phyloP scores from a whole-genome alignment of 2,888 invertebrate genomes.

The Lycaena phlaeas region DNA sequence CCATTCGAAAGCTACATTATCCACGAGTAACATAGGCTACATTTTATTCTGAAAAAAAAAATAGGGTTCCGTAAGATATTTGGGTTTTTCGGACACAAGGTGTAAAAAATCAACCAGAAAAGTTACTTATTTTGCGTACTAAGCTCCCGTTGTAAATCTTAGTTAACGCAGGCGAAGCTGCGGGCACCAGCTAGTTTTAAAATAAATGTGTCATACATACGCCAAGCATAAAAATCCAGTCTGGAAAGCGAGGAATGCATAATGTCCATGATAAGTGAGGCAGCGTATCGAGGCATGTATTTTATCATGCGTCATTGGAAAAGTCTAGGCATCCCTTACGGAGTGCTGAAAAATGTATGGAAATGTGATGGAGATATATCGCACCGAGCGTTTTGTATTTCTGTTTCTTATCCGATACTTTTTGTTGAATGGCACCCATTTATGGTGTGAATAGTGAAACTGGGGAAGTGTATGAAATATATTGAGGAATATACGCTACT shows the following conservation, averaged over 20 bases:
- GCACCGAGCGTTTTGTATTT: conserved; percentile 47
- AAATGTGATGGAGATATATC: conserved; percentile 64
- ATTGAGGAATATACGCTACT: too few relatives aligned
- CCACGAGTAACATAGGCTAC: too few relatives aligned
- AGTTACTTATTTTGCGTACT: too few relatives aligned
- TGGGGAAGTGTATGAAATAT: neutral
- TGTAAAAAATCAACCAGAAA: too few relatives aligned
- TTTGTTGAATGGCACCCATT: conserved; percentile 51
- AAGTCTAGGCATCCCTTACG: conserved; percentile 35
- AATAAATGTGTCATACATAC: neutral
- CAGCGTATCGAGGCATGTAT: conserved; percentile 31
- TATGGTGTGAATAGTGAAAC: conserved; percentile 18
- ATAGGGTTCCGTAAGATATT: too few relatives aligned
- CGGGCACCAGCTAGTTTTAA: too few relatives aligned
- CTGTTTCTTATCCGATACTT: conserved; percentile 43
- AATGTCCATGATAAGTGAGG: conserved; percentile 14
- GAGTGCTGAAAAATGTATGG: conserved; percentile 50
- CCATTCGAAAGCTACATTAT: too few relatives aligned
- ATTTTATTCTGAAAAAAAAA: too few relatives aligned
- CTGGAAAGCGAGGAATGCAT: too few relatives aligned
- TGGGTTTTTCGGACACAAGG: too few relatives aligned
- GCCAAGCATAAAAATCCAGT: conserved; percentile 8
- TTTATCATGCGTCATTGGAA: conserved; percentile 43
- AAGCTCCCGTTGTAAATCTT: too few relatives aligned
- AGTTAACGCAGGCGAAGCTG: too few relatives aligned